Conservation (phyloP, 1,140 invertebrate species). For the Laodelphax striatellus region DNA sequence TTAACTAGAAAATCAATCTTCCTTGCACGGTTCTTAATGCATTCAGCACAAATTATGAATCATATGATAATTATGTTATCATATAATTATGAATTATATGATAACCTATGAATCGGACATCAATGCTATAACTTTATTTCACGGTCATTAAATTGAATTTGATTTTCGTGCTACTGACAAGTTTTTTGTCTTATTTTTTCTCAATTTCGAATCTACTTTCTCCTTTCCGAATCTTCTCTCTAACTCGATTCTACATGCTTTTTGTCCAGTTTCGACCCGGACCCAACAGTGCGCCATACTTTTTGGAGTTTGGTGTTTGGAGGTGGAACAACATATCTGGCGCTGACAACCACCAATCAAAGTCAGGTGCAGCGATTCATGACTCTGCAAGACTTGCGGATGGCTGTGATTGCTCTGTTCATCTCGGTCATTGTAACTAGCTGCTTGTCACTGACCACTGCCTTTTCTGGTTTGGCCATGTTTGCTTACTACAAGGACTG, state of each 20-base stretch:
- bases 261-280: conserved; percentile 35
- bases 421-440: conserved; percentile 56
- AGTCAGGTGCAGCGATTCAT: conserved; percentile 77
- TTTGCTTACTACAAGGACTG: conserved; percentile 63
- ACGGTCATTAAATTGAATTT: no score
- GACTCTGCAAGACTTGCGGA: conserved; percentile 51
- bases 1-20: no score
- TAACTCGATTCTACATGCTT: neutral
- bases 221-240: no score
- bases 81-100: no score
- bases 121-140: no score
- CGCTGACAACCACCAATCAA: conserved; percentile 75
- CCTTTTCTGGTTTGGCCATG: conserved; percentile 65
- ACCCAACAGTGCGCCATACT: conserved; percentile 63
- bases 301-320: conserved; percentile 61
- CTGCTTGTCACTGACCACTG: conserved; percentile 53
- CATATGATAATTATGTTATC: no score
- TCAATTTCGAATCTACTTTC: no score
- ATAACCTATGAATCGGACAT: no score
- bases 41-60: no score
- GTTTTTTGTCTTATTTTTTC: no score
- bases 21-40: no score
- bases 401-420: conserved; percentile 52
- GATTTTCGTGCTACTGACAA: no score
- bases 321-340: conserved; percentile 57